These are phyloP conservation scores for Chesias legatella DNA, from an alignment of 2,888 invertebrate species.

Conservation along the genomic window DNA sequence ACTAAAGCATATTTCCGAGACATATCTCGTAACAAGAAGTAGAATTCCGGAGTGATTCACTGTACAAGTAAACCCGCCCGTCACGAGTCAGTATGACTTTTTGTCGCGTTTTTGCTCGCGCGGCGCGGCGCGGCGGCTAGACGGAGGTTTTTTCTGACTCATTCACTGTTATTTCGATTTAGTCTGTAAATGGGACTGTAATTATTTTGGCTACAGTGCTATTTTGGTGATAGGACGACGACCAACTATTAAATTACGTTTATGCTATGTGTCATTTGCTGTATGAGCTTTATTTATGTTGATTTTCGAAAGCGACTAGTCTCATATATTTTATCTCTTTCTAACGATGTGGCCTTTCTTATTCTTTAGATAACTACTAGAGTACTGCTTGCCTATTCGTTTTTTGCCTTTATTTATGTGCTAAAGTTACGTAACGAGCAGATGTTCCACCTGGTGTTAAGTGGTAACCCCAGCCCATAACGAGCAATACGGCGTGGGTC, in stretches of 20 bases:
- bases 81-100: constrained; percentile 44
- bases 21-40: no score
- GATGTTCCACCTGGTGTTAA: no score
- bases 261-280: constrained; percentile 3
- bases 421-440: no score
- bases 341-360: no score
- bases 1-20: no score
- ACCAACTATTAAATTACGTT: not conserved
- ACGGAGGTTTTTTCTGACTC: constrained; percentile 31
- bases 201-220: constrained; percentile 17
- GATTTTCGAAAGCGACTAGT: no score
- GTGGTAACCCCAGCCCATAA: no score
- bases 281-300: not conserved
- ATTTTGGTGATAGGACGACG: constrained; percentile 4
- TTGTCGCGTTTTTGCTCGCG: constrained; percentile 45
- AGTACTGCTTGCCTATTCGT: no score
- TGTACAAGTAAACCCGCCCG: constrained; percentile 14
- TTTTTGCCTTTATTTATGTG: no score
- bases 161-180: constrained; percentile 17
- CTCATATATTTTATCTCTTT: no score
- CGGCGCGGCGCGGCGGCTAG: constrained; percentile 27
- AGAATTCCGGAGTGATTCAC: not conserved
- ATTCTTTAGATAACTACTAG: no score
- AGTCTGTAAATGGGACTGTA: constrained; percentile 19
- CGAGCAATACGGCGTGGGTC: no score